Evolutionary conservation across 1,140 invertebrate species (phyloP).

Genomic region (Drosophila mayri): DNA sequence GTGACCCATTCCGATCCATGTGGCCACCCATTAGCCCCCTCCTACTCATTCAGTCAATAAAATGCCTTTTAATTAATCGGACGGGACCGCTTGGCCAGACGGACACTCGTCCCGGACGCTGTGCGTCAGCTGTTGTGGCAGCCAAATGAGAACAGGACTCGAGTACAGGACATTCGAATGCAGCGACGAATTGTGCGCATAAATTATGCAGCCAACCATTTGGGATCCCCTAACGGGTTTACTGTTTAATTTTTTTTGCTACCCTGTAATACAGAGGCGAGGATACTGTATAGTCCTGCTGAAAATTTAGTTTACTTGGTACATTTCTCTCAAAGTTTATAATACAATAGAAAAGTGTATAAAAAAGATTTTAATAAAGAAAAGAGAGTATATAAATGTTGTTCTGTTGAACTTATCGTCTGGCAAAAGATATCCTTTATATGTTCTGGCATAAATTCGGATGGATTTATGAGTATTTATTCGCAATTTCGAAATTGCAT

Average conservation of each 20-base stretch:
- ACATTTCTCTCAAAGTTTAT: too few relatives aligned
- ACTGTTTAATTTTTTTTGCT: conserved; percentile 7
- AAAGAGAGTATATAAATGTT: not conserved
- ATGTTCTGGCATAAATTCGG: not conserved
- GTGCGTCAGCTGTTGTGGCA: conserved; percentile 66
- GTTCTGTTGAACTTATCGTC: not conserved
- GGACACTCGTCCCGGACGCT: conserved; percentile 22
- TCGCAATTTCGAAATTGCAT: too few relatives aligned
- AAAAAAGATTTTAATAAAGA: not conserved
- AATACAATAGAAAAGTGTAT: too few relatives aligned
- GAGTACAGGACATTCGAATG: conserved; percentile 56
- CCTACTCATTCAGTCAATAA: conserved; percentile 43
- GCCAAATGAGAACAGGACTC: conserved; percentile 28
- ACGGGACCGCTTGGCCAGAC: conserved; percentile 20
- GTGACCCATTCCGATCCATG: conserved; percentile 2
- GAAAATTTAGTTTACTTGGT: too few relatives aligned
- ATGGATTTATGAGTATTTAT: not conserved
- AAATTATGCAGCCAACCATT: conserved; percentile 79
- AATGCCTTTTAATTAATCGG: conserved; percentile 62
- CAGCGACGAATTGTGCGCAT: conserved; percentile 78
- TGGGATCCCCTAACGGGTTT: conserved; percentile 35
- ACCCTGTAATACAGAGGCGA: not conserved
- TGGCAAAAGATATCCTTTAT: not conserved
- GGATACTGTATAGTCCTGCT: not conserved
- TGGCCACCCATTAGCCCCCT: not conserved